Percentiles rank a stretch among this genome's conserved stretches.
phyloP scores from a whole-genome alignment of 35 echinoderm and acorn worm species.

The Nesometra sesokonis region DNA sequence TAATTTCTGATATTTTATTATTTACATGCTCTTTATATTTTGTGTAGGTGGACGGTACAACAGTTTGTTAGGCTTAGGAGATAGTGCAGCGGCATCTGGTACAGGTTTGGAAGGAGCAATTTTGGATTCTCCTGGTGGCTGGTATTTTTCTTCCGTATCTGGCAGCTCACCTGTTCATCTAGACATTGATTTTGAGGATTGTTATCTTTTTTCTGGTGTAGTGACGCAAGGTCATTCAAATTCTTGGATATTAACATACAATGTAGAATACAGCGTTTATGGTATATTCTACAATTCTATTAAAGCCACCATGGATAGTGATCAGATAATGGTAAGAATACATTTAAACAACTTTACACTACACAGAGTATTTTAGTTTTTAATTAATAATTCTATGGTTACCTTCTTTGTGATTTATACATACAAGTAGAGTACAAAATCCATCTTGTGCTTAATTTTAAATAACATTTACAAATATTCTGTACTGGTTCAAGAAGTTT shows the following conservation, averaged over 20 bases:
- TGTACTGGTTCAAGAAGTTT: too few species aligned
- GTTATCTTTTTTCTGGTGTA: background rate
- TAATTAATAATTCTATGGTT: too few species aligned
- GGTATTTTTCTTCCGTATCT: background rate
- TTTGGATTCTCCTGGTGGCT: background rate
- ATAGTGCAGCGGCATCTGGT: background rate
- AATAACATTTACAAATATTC: too few species aligned
- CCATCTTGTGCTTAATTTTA: too few species aligned
- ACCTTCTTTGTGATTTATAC: too few species aligned
- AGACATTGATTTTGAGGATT: background rate
- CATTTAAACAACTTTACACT: too few species aligned
- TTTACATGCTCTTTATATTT: too few species aligned
- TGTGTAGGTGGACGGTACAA: background rate
- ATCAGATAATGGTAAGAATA: too few species aligned
- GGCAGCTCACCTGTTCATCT: background rate
- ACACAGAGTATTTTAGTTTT: too few species aligned
- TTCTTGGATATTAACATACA: background rate
- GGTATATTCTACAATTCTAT: background rate
- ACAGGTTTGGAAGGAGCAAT: background rate
- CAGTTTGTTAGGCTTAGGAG: background rate
- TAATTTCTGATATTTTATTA: too few species aligned
- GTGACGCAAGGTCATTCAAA: background rate
- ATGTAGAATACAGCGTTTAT: background rate
- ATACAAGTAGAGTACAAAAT: too few species aligned
- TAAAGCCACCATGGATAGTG: background rate